phyloP scores from a whole-genome alignment of 2,888 invertebrate species.

The Apamea crenata region DNA sequence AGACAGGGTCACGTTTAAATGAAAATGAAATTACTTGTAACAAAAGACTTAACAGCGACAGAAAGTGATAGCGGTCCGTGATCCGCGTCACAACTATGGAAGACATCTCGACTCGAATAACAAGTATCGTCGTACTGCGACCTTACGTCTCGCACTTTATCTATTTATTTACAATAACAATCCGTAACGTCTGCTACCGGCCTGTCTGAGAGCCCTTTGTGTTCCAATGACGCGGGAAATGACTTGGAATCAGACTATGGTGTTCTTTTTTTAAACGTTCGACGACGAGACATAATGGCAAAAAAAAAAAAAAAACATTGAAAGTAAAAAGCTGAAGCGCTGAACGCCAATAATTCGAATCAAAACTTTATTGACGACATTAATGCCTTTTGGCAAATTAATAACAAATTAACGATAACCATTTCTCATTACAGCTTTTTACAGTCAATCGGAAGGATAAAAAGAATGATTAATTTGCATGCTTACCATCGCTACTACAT shows the following conservation, averaged over 20 bases:
- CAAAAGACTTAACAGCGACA: constrained; percentile 76
- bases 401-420: constrained; percentile 10
- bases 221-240: constrained; percentile 29
- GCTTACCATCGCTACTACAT: constrained; percentile 98
- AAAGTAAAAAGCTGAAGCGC: constrained; percentile 10
- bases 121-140: constrained; percentile 69
- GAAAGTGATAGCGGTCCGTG: constrained; percentile 86
- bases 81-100: constrained; percentile 76
- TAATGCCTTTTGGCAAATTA: constrained; percentile 33
- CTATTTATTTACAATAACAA: constrained; percentile 61
- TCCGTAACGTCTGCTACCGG: constrained; percentile 33
- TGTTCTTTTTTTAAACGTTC: constrained; percentile 61
- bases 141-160: constrained; percentile 51
- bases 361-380: constrained; percentile 15
- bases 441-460: constrained; percentile 47
- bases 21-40: constrained; percentile 83
- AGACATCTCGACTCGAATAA: constrained; percentile 77
- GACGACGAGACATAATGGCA: not conserved
- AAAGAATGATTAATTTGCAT: constrained; percentile 31
- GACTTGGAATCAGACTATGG: constrained; percentile 40
- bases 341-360: constrained; percentile 17
- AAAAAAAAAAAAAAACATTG: constrained; percentile 8
- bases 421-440: constrained; percentile 14
- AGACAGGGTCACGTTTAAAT: constrained; percentile 73
- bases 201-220: constrained; percentile 43